Base-by-base conservation (phyloP, 2,888 invertebrate genomes). In the Phortica magna region DNA sequence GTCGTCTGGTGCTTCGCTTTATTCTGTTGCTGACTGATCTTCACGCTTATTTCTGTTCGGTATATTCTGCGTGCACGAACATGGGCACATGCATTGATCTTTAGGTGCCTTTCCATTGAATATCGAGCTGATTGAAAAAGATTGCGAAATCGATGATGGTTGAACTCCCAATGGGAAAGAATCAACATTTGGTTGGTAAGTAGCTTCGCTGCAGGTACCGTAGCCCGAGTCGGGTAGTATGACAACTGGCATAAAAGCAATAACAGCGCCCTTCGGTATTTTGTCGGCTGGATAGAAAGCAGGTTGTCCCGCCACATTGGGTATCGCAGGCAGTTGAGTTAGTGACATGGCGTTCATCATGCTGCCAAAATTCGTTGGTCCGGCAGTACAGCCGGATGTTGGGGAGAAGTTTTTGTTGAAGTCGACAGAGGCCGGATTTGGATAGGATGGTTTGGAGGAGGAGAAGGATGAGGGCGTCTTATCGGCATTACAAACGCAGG, bases 211-310 rank as follows among this genome's bases (percentile, higher is more conserved):
- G 79, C 91, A 90, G 90, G 92, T 88, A 91, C 91, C 80, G 76
- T 90, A 89, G 72, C 94, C 94, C 84, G 95, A 95, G 86, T 94
- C 94, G 1, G 95, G 95, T 82, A 95, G 93, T 85, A 95, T 95
- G 19, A 95, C 93, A 3, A 95, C 95, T 0, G 95, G 95, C 82
- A 95, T 93, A 82, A 94, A 95, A 70, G 95, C 95, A 68, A 95
- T 93, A 14, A 94, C 93, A 22, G 92, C 92, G 7, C 94, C 95
- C 84, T 94, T 94, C 0, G 95, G 90, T 88, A 92, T 82, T 89
- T 90, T 89, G 85, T 91, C 89, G 48, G 91, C 89, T 73, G 92
- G 89, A 79, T 91, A 90, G 78, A 89, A 89, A 48, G 90, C 89
- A 59, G 91, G 90, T 77, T 89, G 86, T 41, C 91, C 91, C 64